Evolutionary conservation across 2,113 vertebrate genomes (phyloP), one percentile per base, ranked within the genome.

Genomic region (Mixornis gularis): DNA sequence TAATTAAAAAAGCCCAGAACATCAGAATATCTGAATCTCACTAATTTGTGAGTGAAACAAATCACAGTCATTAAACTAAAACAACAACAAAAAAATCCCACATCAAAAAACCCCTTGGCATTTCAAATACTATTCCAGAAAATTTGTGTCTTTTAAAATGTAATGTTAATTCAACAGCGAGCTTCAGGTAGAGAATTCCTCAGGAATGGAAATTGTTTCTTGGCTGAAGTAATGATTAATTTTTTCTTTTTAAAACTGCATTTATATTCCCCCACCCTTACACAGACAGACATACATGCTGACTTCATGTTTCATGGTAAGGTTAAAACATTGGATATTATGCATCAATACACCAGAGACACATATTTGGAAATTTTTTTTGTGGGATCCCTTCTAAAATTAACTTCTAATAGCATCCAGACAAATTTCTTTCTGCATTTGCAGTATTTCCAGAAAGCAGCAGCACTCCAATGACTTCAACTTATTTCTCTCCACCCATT

Each of bases 291-390:
- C 8, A 25, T 2, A 52, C 8, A 15, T 1, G 3, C 10, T 59
- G 7, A 27, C 59, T 70, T 27, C 14, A 22, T 3, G 5, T 38
- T 40, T 66, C 5, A 7, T 15, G 13, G 7, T 36, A 52, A 83
- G 52, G 11, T 56, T 30, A 87, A 76, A 17, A 53, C 19, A 15
- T 0, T 40, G 13, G 26, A 32, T 78, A 63, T 36, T 29, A 65
- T 0, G 3, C 38, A 64, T 34, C 32, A 60, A 26, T 26, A 71
- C 15, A 48, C 3, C 26, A 63, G 34, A 44, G 6, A 56, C 1
- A 26, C 0, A 3, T 10, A 62, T 48, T n/a, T 63, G 4, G n/a
- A 52, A 19, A 99, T 94, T n/a, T 49, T 30, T 44, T 88, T n/a
- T 19, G 20, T n/a, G 34, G 40, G 52, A 95, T 30, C 5, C 38